Evolutionary conservation across 2,113 vertebrate species (phyloP).

Genomic region (Nerophis lumbriciformis): DNA sequence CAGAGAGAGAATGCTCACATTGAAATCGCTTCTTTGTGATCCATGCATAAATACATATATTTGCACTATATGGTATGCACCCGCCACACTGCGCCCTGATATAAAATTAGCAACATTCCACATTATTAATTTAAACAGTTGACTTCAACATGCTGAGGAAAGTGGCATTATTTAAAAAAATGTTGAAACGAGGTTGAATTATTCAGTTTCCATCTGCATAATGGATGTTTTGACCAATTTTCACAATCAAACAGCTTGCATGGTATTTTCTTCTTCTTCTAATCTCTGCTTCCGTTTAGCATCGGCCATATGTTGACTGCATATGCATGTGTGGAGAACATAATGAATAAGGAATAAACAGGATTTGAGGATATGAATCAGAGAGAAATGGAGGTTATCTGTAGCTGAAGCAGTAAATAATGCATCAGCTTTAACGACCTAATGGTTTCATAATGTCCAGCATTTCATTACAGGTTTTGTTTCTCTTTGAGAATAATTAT

Average conservation of each 20-base stretch:
- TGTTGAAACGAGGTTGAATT: slow-evolving; percentile 4
- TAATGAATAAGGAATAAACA: slow-evolving; percentile 36
- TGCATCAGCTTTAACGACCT: slow-evolving; percentile 69
- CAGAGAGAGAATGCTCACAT: slow-evolving; percentile 4
- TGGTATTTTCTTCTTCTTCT: no score
- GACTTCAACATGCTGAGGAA: slow-evolving; percentile 7
- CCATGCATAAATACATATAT: slow-evolving; percentile 14
- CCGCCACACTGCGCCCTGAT: not conserved
- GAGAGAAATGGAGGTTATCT: slow-evolving; percentile 23
- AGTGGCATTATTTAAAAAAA: slow-evolving; percentile 4
- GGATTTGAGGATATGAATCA: slow-evolving; percentile 25
- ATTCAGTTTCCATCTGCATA: slow-evolving; percentile 13
- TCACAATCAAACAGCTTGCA: slow-evolving; percentile 17
- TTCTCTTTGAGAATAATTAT: slow-evolving; percentile 62
- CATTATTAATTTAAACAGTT: slow-evolving; percentile 5
- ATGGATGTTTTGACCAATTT: slow-evolving; percentile 7
- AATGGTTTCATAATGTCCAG: slow-evolving; percentile 65
- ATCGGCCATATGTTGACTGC: slow-evolving; percentile 8
- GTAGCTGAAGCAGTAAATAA: slow-evolving; percentile 71
- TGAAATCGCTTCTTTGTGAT: slow-evolving; percentile 20
- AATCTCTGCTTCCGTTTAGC: slow-evolving; percentile 5
- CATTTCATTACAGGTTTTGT: slow-evolving; percentile 58
- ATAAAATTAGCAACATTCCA: not conserved
- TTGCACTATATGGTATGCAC: not conserved
- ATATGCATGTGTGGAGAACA: slow-evolving; percentile 25